Conservation (phyloP, 2,113 vertebrate genomes). For the Apodemus speciosus region DNA sequence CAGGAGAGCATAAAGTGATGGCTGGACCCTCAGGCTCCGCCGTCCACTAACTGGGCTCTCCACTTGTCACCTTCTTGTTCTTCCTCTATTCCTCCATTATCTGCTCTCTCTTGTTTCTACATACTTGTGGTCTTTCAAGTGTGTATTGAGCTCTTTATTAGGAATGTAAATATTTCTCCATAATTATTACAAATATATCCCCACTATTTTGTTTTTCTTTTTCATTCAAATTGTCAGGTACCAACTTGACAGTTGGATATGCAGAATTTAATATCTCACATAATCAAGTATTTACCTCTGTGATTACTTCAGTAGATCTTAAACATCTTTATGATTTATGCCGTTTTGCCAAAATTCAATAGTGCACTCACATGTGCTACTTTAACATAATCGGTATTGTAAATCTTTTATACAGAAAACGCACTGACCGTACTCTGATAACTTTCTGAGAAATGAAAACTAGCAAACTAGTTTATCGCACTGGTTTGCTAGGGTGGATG, state of each 20-base stretch:
- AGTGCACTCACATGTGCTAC: neutral
- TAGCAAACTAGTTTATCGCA: too few relatives aligned
- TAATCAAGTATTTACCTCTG: slow-evolving; percentile 8
- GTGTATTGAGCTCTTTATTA: neutral
- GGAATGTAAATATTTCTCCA: neutral
- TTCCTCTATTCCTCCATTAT: neutral
- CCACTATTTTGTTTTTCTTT: slow-evolving; percentile 10
- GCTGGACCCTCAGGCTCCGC: neutral
- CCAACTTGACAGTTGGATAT: neutral
- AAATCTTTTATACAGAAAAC: neutral
- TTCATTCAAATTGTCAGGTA: neutral
- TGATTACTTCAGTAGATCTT: slow-evolving; percentile 8
- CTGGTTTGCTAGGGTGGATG: neutral
- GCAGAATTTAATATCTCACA: neutral
- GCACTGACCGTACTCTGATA: neutral
- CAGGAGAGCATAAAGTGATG: neutral
- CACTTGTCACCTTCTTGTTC: neutral
- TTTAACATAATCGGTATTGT: neutral
- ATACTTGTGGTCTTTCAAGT: neutral
- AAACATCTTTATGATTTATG: neutral
- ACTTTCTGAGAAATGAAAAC: neutral
- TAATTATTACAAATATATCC: neutral
- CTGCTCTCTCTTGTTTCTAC: neutral
- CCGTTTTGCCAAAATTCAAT: neutral
- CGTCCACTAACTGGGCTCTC: neutral